Percentiles rank a stretch among this genome's conserved stretches.
phyloP scores from a whole-genome alignment of 2,113 vertebrate genomes.

The Gnathonemus longibarbis region DNA sequence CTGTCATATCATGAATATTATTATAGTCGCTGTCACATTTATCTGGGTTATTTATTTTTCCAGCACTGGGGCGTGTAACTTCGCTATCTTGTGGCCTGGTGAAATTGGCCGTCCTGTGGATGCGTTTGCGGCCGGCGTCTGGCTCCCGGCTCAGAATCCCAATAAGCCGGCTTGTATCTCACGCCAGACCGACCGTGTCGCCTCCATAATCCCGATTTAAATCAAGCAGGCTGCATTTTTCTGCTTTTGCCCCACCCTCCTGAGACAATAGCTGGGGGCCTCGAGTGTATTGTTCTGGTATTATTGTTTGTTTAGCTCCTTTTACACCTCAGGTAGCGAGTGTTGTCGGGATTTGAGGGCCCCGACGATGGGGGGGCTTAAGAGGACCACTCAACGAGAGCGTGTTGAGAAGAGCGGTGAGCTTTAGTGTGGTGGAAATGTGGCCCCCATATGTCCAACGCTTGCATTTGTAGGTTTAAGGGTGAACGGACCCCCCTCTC shows the following conservation, averaged over 20 bases:
- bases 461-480: not conserved
- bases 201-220: not conserved
- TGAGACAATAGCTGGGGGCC: not conserved
- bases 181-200: not conserved
- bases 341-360: not conserved
- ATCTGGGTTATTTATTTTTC: constrained; percentile 10
- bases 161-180: constrained; percentile 14
- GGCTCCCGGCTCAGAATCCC: constrained; percentile 5
- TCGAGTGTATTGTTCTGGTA: not conserved
- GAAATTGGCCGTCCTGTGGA: not conserved
- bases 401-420: not conserved
- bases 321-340: not conserved
- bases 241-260: not conserved
- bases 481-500: not conserved
- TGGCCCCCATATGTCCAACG: not conserved
- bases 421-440: not conserved
- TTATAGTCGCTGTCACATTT: constrained; percentile 4
- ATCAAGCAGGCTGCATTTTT: not conserved
- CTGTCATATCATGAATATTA: constrained; percentile 9
- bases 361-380: no score
- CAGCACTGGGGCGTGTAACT: not conserved
- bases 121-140: not conserved
- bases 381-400: not conserved
- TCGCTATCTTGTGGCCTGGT: not conserved
- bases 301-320: not conserved